These are phyloP conservation scores for Toxotes jaculatrix DNA, from an alignment of 2,113 vertebrate species.

Conservation along the genomic window DNA sequence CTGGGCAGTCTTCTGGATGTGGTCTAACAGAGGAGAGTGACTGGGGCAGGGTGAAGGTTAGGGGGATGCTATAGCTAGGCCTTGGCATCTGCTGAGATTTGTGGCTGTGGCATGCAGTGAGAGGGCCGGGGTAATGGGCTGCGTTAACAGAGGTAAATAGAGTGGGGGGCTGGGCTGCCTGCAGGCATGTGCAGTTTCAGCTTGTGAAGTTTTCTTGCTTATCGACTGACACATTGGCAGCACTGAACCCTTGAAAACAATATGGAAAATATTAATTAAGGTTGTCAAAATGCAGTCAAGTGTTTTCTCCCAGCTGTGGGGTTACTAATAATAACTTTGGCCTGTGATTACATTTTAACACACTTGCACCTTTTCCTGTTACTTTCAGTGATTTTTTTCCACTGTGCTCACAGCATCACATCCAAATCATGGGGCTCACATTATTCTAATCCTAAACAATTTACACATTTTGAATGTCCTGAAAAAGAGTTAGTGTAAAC, in stretches of 20 bases:
- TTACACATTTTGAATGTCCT: not conserved
- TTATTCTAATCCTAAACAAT: not conserved
- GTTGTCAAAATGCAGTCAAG: not conserved
- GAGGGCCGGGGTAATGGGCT: slow-evolving; percentile 46
- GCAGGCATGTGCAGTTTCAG: slow-evolving; percentile 35
- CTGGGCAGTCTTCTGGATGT: slow-evolving; percentile 39
- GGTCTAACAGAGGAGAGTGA: slow-evolving; percentile 30
- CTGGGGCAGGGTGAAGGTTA: slow-evolving; percentile 27
- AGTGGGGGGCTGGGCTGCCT: slow-evolving; percentile 51
- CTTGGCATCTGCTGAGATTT: slow-evolving; percentile 65
- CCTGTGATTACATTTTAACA: not conserved
- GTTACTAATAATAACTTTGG: not conserved
- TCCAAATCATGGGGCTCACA: not conserved
- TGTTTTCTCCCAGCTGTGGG: not conserved
- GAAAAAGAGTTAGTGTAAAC: not conserved
- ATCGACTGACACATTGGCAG: not conserved
- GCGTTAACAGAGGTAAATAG: slow-evolving; percentile 41
- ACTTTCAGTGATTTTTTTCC: not conserved
- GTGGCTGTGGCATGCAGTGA: slow-evolving; percentile 55
- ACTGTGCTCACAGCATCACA: too few relatives aligned
- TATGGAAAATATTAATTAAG: not conserved
- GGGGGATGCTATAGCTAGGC: slow-evolving; percentile 43
- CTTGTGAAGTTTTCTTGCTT: slow-evolving; percentile 30
- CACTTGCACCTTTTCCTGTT: not conserved
- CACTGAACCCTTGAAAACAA: not conserved